Percentiles rank a stretch among this genome's conserved stretches.
Evolutionary conservation across 2,113 vertebrate genomes (phyloP).

Genomic region (Corythaixoides concolor): DNA sequence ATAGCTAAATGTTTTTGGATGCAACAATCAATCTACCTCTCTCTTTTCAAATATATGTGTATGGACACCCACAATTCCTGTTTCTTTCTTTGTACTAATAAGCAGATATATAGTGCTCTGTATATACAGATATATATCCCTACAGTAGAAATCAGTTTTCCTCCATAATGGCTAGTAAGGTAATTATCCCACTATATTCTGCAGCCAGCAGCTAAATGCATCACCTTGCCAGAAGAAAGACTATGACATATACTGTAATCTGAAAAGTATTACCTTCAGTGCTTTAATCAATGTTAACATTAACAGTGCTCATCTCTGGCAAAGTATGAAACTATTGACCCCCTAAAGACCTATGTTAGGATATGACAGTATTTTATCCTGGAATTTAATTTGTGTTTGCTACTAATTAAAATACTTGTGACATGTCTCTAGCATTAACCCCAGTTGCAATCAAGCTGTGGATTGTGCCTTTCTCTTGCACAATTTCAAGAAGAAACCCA

Average conservation of each 20-base stretch:
- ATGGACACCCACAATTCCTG: background rate
- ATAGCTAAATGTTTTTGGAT: background rate
- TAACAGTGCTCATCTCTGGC: background rate
- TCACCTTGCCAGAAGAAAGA: slow-evolving; percentile 42
- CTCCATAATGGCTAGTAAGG: slow-evolving; percentile 36
- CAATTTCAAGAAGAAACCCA: slow-evolving; percentile 4
- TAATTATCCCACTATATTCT: slow-evolving; percentile 65
- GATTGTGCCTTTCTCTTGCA: background rate
- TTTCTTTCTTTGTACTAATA: background rate
- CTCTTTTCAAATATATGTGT: background rate
- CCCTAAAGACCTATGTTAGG: slow-evolving; percentile 6
- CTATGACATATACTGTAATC: slow-evolving; percentile 18
- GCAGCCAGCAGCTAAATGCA: slow-evolving; percentile 40
- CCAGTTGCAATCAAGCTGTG: slow-evolving; percentile 1
- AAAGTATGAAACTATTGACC: slow-evolving; percentile 38
- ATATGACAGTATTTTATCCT: slow-evolving; percentile 49
- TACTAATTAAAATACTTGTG: slow-evolving; percentile 72
- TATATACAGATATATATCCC: background rate
- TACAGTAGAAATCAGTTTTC: background rate
- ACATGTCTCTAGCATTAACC: slow-evolving; percentile 48
- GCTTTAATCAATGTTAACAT: slow-evolving; percentile 72
- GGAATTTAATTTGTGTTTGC: slow-evolving; percentile 70
- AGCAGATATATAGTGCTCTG: background rate
- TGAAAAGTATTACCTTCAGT: slow-evolving; percentile 44
- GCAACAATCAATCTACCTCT: background rate